Evolutionary conservation across 2,797 vertebrate genomes (phyloP), one percentile per base, ranked within the genome.

Genomic region (Erpetoichthys calabaricus): DNA sequence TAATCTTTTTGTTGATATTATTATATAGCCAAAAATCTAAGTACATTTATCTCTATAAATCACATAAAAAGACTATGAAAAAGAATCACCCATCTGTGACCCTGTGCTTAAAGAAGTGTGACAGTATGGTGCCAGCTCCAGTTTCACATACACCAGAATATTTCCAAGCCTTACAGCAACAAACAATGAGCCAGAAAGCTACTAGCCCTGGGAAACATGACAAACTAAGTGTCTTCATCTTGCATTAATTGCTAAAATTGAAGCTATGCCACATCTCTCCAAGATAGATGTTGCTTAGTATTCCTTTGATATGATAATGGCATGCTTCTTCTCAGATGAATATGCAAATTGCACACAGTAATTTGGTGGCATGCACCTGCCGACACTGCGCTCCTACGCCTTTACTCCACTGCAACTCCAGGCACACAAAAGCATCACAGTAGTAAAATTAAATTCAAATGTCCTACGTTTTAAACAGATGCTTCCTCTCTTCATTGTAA

Each of bases 241-340:
- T 88, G 89, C 90, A 96, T 94, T 96, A 97, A 98, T 97, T 98
- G 93, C 91, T 96, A 86, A 88, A 90, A 98, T 94, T 95, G 91
- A 94, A 95, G 93, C 92, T 81, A 90, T 89, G 91, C 89, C 91
- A 92, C 87, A 87, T 95, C 91, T 92, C 90, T 91, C 82, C 85
- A 89, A 94, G 87, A 85, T 87, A 87, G 86, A 87, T 87, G 84
- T 87, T 88, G 87, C 87, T 87, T 82, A 83, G 89, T 93, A 91
- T 94, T 89, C 89, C 91, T 98, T 97, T 98, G 94, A 98, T 97
- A 98, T 98, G 94, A 98, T 98, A 98, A 98, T 98, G 90, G 94
- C 79, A 91, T 89, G 87, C 90, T 94, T 98, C 94, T 95, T 90
- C 93, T 89, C 91, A 85, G 85, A 89, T 89, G 88, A 88, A 90